Conservation (phyloP, 2,888 invertebrate species). For the Nomada fucata region DNA sequence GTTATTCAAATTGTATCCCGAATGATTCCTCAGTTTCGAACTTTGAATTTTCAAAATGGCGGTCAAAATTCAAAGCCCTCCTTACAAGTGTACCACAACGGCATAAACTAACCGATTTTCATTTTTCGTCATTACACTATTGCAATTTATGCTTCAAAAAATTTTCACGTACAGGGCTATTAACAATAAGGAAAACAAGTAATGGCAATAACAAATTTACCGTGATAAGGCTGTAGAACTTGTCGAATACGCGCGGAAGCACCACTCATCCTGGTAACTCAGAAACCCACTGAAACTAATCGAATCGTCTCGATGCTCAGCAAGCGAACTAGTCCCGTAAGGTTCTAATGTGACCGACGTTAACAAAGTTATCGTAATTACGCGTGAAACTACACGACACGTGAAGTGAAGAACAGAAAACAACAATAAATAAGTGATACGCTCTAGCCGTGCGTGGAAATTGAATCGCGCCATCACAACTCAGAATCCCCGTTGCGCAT, state of each 20-base stretch:
- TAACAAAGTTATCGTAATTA: slow-evolving; percentile 23
- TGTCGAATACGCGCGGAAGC: neutral
- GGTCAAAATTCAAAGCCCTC: slow-evolving; percentile 1
- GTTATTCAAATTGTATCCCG: neutral
- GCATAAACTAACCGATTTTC: no score
- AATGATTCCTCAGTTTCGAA: neutral
- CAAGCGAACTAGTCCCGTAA: slow-evolving; percentile 34
- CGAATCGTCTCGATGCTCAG: slow-evolving; percentile 29
- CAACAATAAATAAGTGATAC: slow-evolving; percentile 38
- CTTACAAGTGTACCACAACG: neutral
- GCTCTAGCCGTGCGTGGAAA: slow-evolving; percentile 3
- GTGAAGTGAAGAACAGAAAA: slow-evolving; percentile 35
- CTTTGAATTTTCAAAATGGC: slow-evolving; percentile 10
- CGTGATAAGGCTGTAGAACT: neutral
- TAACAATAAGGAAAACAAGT: no score
- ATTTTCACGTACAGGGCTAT: neutral
- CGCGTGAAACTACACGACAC: slow-evolving; percentile 28
- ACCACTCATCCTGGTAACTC: neutral
- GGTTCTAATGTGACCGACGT: neutral
- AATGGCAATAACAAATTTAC: slow-evolving; percentile 12
- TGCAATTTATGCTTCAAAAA: neutral
- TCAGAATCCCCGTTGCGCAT: neutral
- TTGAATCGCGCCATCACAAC: neutral
- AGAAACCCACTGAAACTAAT: slow-evolving; percentile 39
- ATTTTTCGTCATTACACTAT: neutral